Conservation (phyloP, 2,888 invertebrate genomes). For the Scotopteryx bipunctaria region DNA sequence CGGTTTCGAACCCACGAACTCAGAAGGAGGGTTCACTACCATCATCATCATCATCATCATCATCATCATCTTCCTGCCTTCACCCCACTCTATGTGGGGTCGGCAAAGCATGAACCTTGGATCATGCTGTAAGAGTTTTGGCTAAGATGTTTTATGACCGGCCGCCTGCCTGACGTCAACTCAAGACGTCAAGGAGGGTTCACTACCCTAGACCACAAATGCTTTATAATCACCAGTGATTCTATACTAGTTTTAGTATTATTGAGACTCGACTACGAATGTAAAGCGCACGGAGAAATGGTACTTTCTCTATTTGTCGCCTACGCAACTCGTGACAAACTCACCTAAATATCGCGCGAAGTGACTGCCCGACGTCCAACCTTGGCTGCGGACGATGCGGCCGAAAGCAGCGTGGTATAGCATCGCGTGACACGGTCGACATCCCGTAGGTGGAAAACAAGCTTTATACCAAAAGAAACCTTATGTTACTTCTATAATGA, state of each 20-base stretch:
- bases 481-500: too few species aligned
- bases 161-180: too few species aligned
- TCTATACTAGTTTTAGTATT: slow-evolving; percentile 2
- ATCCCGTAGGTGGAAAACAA: slow-evolving; percentile 6
- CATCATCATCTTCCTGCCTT: too few species aligned
- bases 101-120: too few species aligned
- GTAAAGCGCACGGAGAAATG: slow-evolving; percentile 48
- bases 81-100: too few species aligned
- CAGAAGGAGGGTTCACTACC: too few species aligned
- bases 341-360: slow-evolving; percentile 46
- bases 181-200: too few species aligned
- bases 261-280: slow-evolving; percentile 22
- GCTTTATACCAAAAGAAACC: not conserved
- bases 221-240: not conserved
- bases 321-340: slow-evolving; percentile 57
- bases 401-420: slow-evolving; percentile 25
- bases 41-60: too few species aligned
- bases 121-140: too few species aligned
- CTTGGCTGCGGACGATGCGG: slow-evolving; percentile 35
- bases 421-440: not conserved
- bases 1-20: too few species aligned
- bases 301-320: slow-evolving; percentile 53
- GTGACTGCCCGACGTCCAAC: slow-evolving; percentile 24
- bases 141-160: too few species aligned
- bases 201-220: too few species aligned